These are phyloP conservation scores for Cyprinella venusta DNA, from an alignment of 2,797 vertebrate genomes.

Conservation along the genomic window DNA sequence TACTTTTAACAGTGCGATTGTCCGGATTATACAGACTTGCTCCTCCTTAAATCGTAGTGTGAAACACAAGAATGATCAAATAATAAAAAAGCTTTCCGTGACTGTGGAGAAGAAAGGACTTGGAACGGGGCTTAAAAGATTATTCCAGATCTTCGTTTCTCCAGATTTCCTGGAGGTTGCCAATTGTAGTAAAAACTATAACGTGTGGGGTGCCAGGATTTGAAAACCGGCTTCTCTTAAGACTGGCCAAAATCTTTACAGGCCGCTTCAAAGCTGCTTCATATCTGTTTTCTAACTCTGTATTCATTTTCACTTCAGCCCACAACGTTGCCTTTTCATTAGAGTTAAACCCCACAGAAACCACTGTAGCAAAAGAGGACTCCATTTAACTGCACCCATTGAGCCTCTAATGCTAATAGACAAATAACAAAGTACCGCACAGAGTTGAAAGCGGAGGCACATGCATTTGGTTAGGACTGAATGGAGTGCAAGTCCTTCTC, in stretches of 20 bases:
- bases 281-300: constrained; percentile 58
- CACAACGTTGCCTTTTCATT: constrained; percentile 57
- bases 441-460: constrained; percentile 40
- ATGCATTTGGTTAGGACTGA: constrained; percentile 46
- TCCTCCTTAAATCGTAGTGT: constrained; percentile 13
- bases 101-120: constrained; percentile 41
- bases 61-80: constrained; percentile 19
- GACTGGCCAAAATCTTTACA: constrained; percentile 63
- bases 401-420: constrained; percentile 52
- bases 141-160: constrained; percentile 46
- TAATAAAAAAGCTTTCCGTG: constrained; percentile 46
- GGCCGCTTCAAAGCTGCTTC: constrained; percentile 63
- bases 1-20: background rate
- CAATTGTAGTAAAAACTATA: constrained; percentile 58
- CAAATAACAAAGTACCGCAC: constrained; percentile 53
- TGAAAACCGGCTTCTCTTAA: constrained; percentile 55
- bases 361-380: constrained; percentile 26
- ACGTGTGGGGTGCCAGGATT: constrained; percentile 49
- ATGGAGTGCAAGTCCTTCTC: constrained; percentile 6
- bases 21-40: background rate
- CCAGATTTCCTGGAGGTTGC: constrained; percentile 56
- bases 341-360: constrained; percentile 48
- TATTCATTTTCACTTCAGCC: constrained; percentile 52
- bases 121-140: constrained; percentile 45
- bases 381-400: constrained; percentile 44